Evolutionary conservation across 2,888 invertebrate species (phyloP), one percentile per base, ranked within the genome.

Genomic region (Girardia tigrina): DNA sequence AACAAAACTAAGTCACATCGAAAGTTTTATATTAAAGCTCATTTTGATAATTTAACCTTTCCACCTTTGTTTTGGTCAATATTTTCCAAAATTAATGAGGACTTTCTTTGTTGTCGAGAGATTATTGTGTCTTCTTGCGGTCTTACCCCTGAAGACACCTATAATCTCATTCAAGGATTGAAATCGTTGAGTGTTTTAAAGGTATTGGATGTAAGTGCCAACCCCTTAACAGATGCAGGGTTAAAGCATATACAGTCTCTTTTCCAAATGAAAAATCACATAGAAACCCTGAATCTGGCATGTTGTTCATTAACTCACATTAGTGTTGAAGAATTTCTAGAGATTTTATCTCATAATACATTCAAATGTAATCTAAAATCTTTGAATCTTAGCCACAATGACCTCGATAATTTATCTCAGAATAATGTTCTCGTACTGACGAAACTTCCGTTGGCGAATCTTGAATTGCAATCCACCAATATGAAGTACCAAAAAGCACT

Each of bases 111-210:
- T n/a, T 56, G 56, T n/a, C 56, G 23, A n/a, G 56, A 56, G 23
- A 56, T 56, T n/a, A 56, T 56, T 8, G 23, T 56, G n/a, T 56
- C 56, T 2, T 56, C 56, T 2, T 56, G 56, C 23, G 23, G 23
- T 56, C n/a, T 56, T 6, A 56, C n/a, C 23, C 20, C 8, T 8
- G 56, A 4, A 56, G 56, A 56, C n/a, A 56, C 56, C n/a, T 56
- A 56, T 16, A 56, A 56, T 56, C 56, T 56, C 8, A 56, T 56
- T 20, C 56, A 56, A 56, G 56, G 56, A n/a, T n/a, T 56, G n/a
- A 56, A 56, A 56, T 56, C 56, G n/a, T 56, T n/a, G 8, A 56
- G n/a, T 8, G 56, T 56, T 56, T 56, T 56, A 56, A 56, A 56
- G n/a, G n/a, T 8, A 12, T 23, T 56, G n/a, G 56, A 56, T n/a